Conservation (phyloP, 1,140 invertebrate species). For the Maconellicoccus hirsutus region DNA sequence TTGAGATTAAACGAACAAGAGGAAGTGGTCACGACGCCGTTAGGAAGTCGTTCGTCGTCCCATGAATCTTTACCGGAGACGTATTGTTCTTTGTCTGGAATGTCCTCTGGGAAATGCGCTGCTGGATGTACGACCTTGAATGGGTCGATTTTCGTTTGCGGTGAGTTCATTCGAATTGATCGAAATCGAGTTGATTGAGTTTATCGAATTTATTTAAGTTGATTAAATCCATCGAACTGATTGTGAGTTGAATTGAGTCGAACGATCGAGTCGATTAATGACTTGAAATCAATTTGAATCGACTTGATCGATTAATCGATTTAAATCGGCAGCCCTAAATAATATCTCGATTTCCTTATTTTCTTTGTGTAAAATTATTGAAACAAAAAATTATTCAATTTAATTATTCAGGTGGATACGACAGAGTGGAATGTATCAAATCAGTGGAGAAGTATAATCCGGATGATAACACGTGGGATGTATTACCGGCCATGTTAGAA, state of each 20-base stretch:
- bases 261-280: too few relatives aligned
- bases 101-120: conserved; percentile 58
- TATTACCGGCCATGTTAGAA: conserved; percentile 52
- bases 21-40: conserved; percentile 12
- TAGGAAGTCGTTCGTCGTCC: conserved; percentile 23
- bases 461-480: conserved; percentile 52
- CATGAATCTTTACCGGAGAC: conserved; percentile 36
- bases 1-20: conserved; percentile 40
- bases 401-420: conserved; percentile 58
- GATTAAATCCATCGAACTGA: too few relatives aligned
- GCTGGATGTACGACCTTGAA: conserved; percentile 57
- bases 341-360: too few relatives aligned
- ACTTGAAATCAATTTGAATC: too few relatives aligned
- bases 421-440: conserved; percentile 67
- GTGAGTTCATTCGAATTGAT: conserved; percentile 40
- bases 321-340: too few relatives aligned
- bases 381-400: background rate
- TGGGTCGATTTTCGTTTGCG: conserved; percentile 57
- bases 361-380: too few relatives aligned
- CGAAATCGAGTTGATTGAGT: too few relatives aligned
- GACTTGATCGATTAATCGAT: too few relatives aligned
- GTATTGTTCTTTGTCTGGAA: conserved; percentile 50
- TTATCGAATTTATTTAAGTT: too few relatives aligned
- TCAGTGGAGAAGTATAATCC: conserved; percentile 62
- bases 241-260: too few relatives aligned